Conservation (phyloP, 2,797 vertebrate species). For the Falco berigora region DNA sequence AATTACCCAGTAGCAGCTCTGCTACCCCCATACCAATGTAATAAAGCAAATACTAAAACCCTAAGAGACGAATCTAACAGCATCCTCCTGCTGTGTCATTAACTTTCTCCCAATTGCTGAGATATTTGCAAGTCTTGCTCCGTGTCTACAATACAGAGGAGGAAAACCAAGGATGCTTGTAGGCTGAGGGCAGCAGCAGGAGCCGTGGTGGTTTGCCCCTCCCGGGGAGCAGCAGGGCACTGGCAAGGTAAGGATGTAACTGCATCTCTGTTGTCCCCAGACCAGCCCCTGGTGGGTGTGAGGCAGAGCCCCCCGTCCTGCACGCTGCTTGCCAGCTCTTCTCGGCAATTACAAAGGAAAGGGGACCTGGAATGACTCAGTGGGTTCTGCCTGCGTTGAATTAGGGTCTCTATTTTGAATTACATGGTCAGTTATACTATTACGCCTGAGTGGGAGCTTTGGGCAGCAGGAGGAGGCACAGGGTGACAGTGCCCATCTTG, state of each 20-base stretch:
- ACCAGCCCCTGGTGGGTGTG: rapidly evolving
- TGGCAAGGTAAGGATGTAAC: not conserved
- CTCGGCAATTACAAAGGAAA: not conserved
- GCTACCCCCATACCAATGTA: not conserved
- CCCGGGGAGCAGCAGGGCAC: not conserved
- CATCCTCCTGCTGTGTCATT: constrained; percentile 3
- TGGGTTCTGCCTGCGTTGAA: rapidly evolving
- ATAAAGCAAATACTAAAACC: not conserved
- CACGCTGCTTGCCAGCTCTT: rapidly evolving
- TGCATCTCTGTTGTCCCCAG: rapidly evolving
- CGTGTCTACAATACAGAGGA: not conserved
- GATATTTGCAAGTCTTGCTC: not conserved
- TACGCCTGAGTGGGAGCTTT: not conserved
- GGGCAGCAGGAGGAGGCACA: rapidly evolving
- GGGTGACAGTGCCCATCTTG: not conserved
- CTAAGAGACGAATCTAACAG: not conserved
- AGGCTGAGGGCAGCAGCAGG: not conserved
- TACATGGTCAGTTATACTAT: rapidly evolving
- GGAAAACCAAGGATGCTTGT: not conserved
- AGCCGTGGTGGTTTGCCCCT: not conserved
- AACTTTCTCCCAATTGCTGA: not conserved
- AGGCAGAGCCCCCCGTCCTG: rapidly evolving
- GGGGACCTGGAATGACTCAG: not conserved
- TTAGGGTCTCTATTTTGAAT: not conserved
- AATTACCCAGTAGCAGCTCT: not conserved